Conservation (phyloP, 2,888 invertebrate genomes). For the Papilio demoleus region DNA sequence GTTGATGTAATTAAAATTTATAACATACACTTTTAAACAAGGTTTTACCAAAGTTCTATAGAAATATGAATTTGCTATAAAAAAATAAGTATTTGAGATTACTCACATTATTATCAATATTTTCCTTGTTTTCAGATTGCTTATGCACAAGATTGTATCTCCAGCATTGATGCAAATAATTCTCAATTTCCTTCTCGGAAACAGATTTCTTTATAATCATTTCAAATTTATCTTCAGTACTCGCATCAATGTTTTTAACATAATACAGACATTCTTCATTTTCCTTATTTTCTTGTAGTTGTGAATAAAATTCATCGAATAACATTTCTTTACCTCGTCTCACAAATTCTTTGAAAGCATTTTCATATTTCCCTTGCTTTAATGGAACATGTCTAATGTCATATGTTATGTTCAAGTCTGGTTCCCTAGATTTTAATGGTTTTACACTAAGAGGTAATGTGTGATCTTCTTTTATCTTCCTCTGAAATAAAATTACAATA, state of each 20-base stretch:
- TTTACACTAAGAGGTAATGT: constrained; percentile 65
- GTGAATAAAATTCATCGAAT: constrained; percentile 64
- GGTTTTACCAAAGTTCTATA: too few species aligned
- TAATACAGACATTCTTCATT: constrained; percentile 62
- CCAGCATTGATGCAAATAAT: constrained; percentile 75
- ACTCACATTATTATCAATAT: constrained; percentile 58
- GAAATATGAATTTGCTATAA: not conserved
- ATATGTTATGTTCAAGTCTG: constrained; percentile 68
- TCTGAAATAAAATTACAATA: constrained; percentile 61
- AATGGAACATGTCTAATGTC: constrained; percentile 65
- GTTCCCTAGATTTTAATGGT: constrained; percentile 56
- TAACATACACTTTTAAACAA: too few species aligned
- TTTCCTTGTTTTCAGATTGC: constrained; percentile 56
- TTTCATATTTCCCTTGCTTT: constrained; percentile 66
- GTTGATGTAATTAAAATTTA: too few species aligned
- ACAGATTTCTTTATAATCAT: constrained; percentile 61
- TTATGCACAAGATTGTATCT: constrained; percentile 67
- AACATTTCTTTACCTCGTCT: constrained; percentile 70
- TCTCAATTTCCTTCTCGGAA: constrained; percentile 71
- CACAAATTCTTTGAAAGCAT: constrained; percentile 71
- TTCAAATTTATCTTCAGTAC: constrained; percentile 74
- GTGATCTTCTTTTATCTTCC: constrained; percentile 68
- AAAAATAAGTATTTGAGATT: not conserved
- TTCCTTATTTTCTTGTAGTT: constrained; percentile 52
- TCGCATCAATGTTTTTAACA: constrained; percentile 65